Evolutionary conservation across 2,888 invertebrate genomes (phyloP), one percentile per base, ranked within the genome.

Genomic region (Caradrina kadenii): DNA sequence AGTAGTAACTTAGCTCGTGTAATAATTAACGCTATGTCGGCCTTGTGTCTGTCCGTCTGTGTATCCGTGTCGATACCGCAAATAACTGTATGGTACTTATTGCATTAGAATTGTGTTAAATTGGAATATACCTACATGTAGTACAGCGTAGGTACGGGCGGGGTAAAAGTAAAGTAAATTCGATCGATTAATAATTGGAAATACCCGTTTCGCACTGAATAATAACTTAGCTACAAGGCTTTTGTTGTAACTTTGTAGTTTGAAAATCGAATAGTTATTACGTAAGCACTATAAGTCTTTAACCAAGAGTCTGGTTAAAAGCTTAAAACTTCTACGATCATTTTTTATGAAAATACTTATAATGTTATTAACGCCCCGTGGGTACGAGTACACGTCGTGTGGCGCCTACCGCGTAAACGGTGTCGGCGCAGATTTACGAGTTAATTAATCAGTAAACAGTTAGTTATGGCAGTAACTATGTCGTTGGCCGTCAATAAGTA

Each of bases 1-100:
- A 61, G 61, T 48, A 63, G 63, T 72, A 63, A 62, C 49, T 61
- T 45, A 50, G 48, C 22, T 69, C 26, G 76, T 62, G 68, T 39
- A 64, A 39, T 52, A 67, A 65, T 55, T 64, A 59, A 69, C 63
- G 63, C 35, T 8, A 60, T 59, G 62, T 15, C 68, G 85, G 74
- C 88, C 89, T 89, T 88, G 87, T 70, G 59, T 60, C 64, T 74
- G 83, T 88, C 85, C 84, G 89, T 82, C 67, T 86, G 69, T 67
- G 82, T 85, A 86, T 88, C 89, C 87, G 87, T 81, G 73, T 82
- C 71, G 49, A 52, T 63, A 48, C 21, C 54, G 53, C 61, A 54
- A 71, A 21, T 55, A 67, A 39, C 15, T 35, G 39, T 52, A 49
- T 26, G 19, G 50, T 63, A 53, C 26, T 53, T 55, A 42, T 63